Evolutionary conservation across 2,888 invertebrate genomes (phyloP).

Genomic region (Sinodicranocentrus sp.): DNA sequence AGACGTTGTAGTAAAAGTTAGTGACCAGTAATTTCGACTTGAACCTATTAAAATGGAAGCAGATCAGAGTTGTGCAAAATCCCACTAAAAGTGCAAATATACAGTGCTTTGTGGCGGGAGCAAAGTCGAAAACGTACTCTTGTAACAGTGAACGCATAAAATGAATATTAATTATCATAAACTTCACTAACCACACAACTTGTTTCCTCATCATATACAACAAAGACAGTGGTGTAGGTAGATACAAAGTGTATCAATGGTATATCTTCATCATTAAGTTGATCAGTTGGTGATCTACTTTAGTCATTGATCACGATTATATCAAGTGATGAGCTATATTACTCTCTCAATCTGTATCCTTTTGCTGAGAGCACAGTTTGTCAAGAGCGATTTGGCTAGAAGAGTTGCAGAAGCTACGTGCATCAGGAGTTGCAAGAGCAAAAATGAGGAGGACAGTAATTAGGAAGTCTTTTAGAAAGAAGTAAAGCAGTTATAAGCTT

Average conservation of each 20-base stretch:
- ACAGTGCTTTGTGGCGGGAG: too few relatives aligned
- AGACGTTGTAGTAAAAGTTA: too few relatives aligned
- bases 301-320: neutral
- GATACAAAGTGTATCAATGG: too few relatives aligned
- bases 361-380: neutral
- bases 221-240: too few relatives aligned
- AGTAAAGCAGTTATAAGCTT: neutral
- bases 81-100: too few relatives aligned
- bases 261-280: neutral
- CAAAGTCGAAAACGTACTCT: too few relatives aligned
- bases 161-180: slow-evolving; percentile 3
- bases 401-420: neutral
- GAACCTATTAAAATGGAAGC: slow-evolving; percentile 48
- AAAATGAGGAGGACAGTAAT: slow-evolving; percentile 10
- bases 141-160: slow-evolving; percentile 3
- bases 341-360: neutral
- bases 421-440: neutral
- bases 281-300: neutral
- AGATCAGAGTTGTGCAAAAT: slow-evolving; percentile 39
- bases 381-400: neutral
- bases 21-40: too few relatives aligned
- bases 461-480: slow-evolving; percentile 8
- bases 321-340: neutral
- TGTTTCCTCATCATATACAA: neutral
- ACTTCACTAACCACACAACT: neutral